These are phyloP conservation scores for Alca torda DNA, from an alignment of 2,797 vertebrate species.

Conservation along the genomic window DNA sequence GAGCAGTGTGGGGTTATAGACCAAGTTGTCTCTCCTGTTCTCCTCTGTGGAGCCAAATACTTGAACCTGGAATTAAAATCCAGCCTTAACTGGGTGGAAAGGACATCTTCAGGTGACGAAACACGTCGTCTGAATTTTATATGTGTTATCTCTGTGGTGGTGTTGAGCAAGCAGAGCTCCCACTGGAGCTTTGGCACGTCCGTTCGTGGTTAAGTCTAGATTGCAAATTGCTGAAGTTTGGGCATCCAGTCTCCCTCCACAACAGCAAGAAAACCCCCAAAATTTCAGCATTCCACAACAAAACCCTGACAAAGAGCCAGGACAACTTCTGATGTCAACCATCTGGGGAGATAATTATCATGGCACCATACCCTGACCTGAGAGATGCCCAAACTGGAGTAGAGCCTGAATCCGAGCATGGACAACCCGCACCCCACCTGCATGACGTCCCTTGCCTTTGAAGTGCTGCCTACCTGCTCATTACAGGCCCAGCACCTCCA, in stretches of 20 bases:
- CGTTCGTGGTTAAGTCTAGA: neutral
- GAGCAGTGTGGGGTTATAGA: neutral
- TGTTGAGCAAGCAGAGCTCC: conserved; percentile 1
- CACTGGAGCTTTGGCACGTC: neutral
- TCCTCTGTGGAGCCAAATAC: neutral
- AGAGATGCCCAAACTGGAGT: neutral
- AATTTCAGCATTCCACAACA: neutral
- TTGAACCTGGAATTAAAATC: neutral
- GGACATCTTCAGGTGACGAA: neutral
- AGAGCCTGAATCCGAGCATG: fast-evolving
- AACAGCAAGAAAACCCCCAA: neutral
- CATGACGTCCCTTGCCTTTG: neutral
- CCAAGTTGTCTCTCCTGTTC: neutral
- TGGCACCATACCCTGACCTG: neutral
- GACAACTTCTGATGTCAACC: neutral
- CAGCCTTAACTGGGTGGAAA: neutral
- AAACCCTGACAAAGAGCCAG: neutral
- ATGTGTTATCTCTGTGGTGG: neutral
- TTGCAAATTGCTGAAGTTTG: neutral
- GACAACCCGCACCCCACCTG: neutral
- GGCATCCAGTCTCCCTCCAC: neutral
- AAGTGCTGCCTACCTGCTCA: conserved; percentile 29
- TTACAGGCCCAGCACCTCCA: conserved; percentile 4
- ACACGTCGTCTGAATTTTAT: neutral
- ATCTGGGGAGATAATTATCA: fast-evolving